phyloP scores from a whole-genome alignment of 1,140 invertebrate genomes.

The Drosophila subpulchrella region DNA sequence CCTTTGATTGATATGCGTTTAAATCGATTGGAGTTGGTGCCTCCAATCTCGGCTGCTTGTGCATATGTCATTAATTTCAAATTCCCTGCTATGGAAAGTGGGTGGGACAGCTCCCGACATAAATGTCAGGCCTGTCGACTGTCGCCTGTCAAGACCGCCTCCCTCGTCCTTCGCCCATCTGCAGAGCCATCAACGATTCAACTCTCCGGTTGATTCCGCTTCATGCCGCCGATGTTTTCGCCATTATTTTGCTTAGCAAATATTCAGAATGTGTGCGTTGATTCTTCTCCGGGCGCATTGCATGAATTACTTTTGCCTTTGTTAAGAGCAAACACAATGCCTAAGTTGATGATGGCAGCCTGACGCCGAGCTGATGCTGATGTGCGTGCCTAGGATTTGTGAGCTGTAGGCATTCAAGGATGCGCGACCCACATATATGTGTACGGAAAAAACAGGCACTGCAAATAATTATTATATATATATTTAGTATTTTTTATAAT shows the following conservation, averaged over 20 bases:
- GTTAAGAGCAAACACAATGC: constrained; percentile 69
- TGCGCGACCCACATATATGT: constrained; percentile 51
- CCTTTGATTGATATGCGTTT: constrained; percentile 68
- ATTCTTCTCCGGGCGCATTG: constrained; percentile 63
- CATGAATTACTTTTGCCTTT: constrained; percentile 75
- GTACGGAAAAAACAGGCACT: constrained; percentile 11
- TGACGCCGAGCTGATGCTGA: constrained; percentile 24
- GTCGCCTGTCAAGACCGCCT: constrained; percentile 31
- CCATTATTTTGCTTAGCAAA: constrained; percentile 57
- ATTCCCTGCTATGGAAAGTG: constrained; percentile 39
- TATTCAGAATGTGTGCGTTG: constrained; percentile 68
- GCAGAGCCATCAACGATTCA: constrained; percentile 14
- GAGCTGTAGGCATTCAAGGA: constrained; percentile 59
- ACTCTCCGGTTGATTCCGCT: constrained; percentile 11
- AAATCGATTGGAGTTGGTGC: constrained; percentile 49
- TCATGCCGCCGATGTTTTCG: constrained; percentile 32
- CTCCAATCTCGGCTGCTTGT: constrained; percentile 15
- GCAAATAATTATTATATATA: too few species aligned
- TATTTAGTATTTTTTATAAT: not conserved
- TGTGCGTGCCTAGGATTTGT: constrained; percentile 66
- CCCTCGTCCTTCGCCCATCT: constrained; percentile 23
- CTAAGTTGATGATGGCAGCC: constrained; percentile 44
- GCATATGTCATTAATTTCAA: constrained; percentile 73
- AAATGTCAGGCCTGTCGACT: constrained; percentile 33
- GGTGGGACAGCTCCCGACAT: constrained; percentile 9